These are phyloP conservation scores for Erynnis tages DNA, from an alignment of 2,888 invertebrate species.

Conservation along the genomic window DNA sequence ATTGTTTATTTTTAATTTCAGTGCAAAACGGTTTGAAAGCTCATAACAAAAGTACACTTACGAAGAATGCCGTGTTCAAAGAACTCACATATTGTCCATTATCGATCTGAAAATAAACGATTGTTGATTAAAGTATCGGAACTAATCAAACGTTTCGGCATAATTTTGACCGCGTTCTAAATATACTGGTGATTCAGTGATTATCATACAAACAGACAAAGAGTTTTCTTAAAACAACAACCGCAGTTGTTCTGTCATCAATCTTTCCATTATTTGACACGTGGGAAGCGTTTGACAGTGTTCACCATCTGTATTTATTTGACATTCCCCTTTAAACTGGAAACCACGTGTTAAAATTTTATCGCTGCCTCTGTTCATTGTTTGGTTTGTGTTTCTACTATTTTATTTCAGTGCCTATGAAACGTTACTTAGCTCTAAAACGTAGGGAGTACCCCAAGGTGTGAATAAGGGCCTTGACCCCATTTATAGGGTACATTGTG, in stretches of 20 bases:
- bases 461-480: constrained; percentile 12
- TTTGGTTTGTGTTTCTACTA: not conserved
- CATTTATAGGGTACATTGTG: constrained; percentile 15
- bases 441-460: constrained; percentile 12
- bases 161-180: constrained; percentile 53
- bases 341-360: constrained; percentile 11
- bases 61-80: constrained; percentile 13
- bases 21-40: constrained; percentile 8
- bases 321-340: constrained; percentile 34
- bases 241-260: constrained; percentile 52
- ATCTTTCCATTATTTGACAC: constrained; percentile 44
- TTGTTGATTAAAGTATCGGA: constrained; percentile 34
- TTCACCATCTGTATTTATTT: constrained; percentile 48
- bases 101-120: constrained; percentile 28
- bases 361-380: constrained; percentile 1
- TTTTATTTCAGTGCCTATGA: not conserved
- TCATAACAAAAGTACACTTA: constrained; percentile 6
- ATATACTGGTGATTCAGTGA: constrained; percentile 51
- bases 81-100: constrained; percentile 30
- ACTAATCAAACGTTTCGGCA: constrained; percentile 31
- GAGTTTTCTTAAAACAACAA: constrained; percentile 41
- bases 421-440: not conserved
- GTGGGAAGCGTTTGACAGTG: constrained; percentile 50
- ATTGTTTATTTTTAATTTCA: constrained; percentile 21
- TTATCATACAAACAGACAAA: constrained; percentile 43